These are phyloP conservation scores for Acanthiza pusilla DNA, from an alignment of 2,797 vertebrate genomes.

Conservation along the genomic window DNA sequence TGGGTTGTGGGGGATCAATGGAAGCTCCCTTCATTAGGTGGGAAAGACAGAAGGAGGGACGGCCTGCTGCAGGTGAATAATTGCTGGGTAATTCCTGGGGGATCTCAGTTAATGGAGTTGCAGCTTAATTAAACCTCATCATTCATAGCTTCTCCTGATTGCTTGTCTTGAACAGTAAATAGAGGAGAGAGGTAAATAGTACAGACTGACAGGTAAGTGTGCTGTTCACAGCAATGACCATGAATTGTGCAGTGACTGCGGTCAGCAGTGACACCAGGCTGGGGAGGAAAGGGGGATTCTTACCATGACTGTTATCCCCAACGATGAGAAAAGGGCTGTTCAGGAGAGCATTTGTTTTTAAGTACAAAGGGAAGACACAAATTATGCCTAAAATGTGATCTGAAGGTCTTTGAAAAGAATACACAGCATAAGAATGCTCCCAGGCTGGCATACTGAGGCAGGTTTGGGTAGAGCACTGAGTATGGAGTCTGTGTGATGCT, in stretches of 20 bases:
- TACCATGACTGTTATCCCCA: neutral
- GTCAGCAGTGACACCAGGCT: neutral
- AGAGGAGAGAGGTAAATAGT: neutral
- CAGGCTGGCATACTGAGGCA: neutral
- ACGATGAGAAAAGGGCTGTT: fast-evolving
- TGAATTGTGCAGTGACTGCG: neutral
- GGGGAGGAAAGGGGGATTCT: neutral
- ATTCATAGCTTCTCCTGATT: neutral
- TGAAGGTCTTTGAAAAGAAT: neutral
- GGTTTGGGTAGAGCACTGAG: no score
- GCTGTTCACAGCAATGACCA: fast-evolving
- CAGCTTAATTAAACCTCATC: constrained; percentile 35
- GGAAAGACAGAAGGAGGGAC: neutral
- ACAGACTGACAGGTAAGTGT: neutral
- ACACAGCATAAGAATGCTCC: neutral
- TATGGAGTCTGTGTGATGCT: fast-evolving
- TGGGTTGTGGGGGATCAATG: neutral
- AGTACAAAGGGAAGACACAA: neutral
- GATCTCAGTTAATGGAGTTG: neutral
- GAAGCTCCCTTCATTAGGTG: neutral
- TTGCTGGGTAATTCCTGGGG: neutral
- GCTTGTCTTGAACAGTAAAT: neutral
- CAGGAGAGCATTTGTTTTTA: neutral
- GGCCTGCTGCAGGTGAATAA: neutral
- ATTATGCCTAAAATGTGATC: neutral